Evolutionary conservation across 2,113 vertebrate genomes (phyloP).

Genomic region (Colaptes auratus): DNA sequence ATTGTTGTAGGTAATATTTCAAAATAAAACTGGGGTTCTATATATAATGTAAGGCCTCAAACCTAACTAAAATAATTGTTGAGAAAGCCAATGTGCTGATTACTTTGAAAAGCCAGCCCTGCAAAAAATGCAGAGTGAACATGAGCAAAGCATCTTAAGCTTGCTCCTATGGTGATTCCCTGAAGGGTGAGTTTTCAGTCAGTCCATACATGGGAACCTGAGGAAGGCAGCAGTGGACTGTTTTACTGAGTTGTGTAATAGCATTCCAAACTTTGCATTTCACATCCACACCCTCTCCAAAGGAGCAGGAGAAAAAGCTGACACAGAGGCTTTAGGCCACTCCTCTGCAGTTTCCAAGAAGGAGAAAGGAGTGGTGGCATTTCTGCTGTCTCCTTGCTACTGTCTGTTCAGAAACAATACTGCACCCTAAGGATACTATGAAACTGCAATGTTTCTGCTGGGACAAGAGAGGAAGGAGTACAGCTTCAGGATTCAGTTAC

Average conservation of each 20-base stretch:
- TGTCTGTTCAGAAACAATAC: background rate
- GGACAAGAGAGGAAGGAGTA: background rate
- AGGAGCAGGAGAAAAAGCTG: background rate
- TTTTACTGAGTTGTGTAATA: background rate
- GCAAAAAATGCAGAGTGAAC: background rate
- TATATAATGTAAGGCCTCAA: background rate
- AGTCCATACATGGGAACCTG: background rate
- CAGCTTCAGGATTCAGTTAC: background rate
- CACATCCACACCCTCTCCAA: conserved; percentile 16
- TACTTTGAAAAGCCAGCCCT: background rate
- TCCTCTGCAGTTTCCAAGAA: background rate
- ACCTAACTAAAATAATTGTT: background rate
- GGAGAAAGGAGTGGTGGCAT: background rate
- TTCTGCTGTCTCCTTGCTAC: background rate
- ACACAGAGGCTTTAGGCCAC: background rate
- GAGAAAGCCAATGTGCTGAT: background rate
- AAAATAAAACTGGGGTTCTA: background rate
- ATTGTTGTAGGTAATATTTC: background rate
- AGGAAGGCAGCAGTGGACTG: background rate
- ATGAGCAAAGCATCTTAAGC: background rate
- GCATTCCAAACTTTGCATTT: conserved; percentile 32
- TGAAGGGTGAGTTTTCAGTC: background rate
- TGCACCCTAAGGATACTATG: background rate
- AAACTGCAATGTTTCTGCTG: background rate
- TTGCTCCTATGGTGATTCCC: background rate